Base-by-base conservation (phyloP, 1,140 invertebrate genomes). In the Atta cephalotes region DNA sequence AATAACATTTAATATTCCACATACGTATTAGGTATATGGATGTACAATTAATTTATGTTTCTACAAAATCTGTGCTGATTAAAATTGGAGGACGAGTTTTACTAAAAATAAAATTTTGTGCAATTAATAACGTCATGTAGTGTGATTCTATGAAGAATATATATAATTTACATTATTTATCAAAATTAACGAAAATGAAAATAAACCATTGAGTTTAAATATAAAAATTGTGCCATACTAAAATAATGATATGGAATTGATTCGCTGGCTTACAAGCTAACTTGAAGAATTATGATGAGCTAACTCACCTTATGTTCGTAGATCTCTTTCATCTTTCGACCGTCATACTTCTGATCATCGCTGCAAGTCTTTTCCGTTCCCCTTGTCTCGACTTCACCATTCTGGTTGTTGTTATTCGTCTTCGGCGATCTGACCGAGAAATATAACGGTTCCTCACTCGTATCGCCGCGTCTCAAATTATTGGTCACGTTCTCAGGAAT, bases 391-490 rank as follows among this genome's bases (percentile, higher is more conserved):
- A 68, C 70, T 12, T 86, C 84, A 16, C 10, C 31, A 5, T 84
- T 71, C 25, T 77, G 80, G 21, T 91, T 88, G 71, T 81, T 77
- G 10, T 18, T 63, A 66, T 65, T 89, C 68, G 58, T 88, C n/a
- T 85, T 92, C 25, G 78, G 71, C 18, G 85, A 82, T 49, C 85
- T 91, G 76, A 94, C 93, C 84, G 93, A 94, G 18, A 92, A 93
- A 35, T 95, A 94, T 28, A 94, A 90, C 60, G 94, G 94, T 86
- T 95, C 94, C 49, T 93, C 91, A 56, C 85, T 85, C 14, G 71
- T 68, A 7, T 93, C 91, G 5, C 82, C 70, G 39, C 85, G 86
- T 66, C 86, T 81, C 76, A 62, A 72, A 80, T 82, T 86, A 35
- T 53, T 63, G 65, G 45, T 62, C 51, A 63, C 16, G n/a, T 85